phyloP scores from a whole-genome alignment of 2,797 vertebrate species.

The Lepidocolaptes lacrymiger region DNA sequence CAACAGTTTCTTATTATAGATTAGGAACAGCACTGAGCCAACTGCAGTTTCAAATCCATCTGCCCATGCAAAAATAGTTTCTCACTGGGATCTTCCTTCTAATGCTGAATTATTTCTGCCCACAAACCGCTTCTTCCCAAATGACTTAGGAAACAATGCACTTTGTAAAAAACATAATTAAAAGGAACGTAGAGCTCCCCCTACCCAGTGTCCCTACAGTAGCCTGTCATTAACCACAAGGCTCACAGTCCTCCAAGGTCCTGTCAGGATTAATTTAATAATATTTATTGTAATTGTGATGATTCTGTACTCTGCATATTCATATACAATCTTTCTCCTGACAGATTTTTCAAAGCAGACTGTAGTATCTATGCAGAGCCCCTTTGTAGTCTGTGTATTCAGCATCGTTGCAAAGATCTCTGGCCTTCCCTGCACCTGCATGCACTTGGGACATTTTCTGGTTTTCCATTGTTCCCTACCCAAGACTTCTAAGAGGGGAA shows the following conservation, averaged over 20 bases:
- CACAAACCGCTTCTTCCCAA: neutral
- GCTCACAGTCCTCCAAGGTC: neutral
- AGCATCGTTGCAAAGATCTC: neutral
- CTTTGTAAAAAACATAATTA: neutral
- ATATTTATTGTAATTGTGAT: neutral
- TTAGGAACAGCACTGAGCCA: slow-evolving; percentile 52
- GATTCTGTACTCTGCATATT: neutral
- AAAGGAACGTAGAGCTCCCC: neutral
- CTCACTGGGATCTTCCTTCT: slow-evolving; percentile 56
- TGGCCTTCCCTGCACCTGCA: neutral
- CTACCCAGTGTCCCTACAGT: neutral
- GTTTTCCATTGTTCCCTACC: neutral
- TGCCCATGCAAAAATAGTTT: slow-evolving; percentile 55
- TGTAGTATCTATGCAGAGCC: neutral
- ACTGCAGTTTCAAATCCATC: slow-evolving; percentile 62
- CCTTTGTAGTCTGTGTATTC: neutral
- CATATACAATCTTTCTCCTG: neutral
- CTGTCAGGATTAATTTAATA: neutral
- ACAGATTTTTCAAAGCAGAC: neutral
- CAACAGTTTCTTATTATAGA: slow-evolving; percentile 63
- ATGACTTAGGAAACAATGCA: neutral
- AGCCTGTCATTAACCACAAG: neutral
- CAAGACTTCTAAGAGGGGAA: neutral
- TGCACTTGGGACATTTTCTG: neutral
- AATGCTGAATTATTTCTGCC: slow-evolving; percentile 50